Percentiles rank a stretch among this genome's conserved stretches.
phyloP scores from a whole-genome alignment of 2,113 vertebrate genomes.

The Enhydra lutris region DNA sequence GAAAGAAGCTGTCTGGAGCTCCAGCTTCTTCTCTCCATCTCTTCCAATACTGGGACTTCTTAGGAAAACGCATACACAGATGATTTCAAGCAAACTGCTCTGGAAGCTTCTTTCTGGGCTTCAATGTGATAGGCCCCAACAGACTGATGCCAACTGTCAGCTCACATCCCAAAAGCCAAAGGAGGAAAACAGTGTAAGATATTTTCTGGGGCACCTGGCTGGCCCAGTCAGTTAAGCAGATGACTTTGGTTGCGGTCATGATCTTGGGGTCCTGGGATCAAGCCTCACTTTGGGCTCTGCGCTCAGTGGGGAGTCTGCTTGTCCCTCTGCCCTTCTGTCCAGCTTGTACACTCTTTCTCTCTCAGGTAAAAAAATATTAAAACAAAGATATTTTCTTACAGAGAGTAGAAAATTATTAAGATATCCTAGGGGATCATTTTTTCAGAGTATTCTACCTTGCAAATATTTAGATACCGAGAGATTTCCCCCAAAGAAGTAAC shows the following conservation, averaged over 20 bases:
- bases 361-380: neutral
- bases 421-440: neutral
- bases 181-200: neutral
- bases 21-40: neutral
- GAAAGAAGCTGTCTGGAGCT: neutral
- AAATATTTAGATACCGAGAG: neutral
- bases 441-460: neutral
- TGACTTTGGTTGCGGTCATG: neutral
- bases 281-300: neutral
- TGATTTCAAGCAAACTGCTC: neutral
- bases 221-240: neutral
- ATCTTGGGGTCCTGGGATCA: neutral
- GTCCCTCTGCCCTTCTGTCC: neutral
- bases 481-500: neutral
- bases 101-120: neutral
- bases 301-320: neutral
- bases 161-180: neutral
- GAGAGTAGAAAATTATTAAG: neutral
- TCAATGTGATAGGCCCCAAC: neutral
- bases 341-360: neutral
- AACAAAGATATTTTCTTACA: neutral
- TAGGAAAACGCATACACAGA: constrained; percentile 6
- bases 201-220: neutral
- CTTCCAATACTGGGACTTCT: neutral
- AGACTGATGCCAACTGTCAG: neutral